A percentile compares a stretch with the other conserved stretches of the same genome.
Conservation (phyloP, 30 jellyfish, hydroid and myxozoan genomes). For the Aurelia aurita region DNA sequence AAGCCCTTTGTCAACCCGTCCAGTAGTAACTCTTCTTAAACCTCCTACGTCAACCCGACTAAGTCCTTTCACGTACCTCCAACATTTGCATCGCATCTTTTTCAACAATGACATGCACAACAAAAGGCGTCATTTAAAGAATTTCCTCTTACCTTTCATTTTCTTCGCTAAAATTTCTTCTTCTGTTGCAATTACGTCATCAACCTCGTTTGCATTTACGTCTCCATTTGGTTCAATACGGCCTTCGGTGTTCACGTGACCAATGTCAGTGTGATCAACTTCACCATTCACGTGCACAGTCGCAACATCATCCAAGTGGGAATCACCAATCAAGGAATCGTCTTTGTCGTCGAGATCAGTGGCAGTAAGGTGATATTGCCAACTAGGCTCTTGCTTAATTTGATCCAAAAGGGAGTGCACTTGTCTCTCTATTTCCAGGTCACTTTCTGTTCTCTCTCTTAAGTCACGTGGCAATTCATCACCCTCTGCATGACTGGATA, state of each 20-base stretch:
- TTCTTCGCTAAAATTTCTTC: constrained; percentile 12
- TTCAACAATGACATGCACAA: no score
- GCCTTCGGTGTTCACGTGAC: constrained; percentile 1
- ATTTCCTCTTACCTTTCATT: not conserved
- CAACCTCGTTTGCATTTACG: constrained; percentile 47
- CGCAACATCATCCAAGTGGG: constrained; percentile 1
- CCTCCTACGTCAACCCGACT: no score
- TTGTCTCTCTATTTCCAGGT: constrained; percentile 48
- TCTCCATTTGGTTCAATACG: constrained; percentile 28
- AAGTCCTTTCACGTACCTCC: no score
- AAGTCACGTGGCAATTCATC: constrained; percentile 17
- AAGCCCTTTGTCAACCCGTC: no score
- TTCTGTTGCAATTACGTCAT: constrained; percentile 12
- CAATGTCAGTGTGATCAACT: constrained; percentile 6
- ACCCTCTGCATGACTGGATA: not conserved
- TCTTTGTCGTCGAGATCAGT: constrained; percentile 46
- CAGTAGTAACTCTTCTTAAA: no score
- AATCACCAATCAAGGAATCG: not conserved
- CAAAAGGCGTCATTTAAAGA: no score
- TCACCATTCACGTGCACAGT: not conserved
- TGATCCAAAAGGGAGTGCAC: constrained; percentile 62
- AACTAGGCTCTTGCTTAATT: constrained; percentile 66
- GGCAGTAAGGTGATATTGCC: constrained; percentile 90
- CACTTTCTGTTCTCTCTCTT: constrained; percentile 47
- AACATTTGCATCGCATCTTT: no score